Evolutionary conservation across 2,113 vertebrate genomes (phyloP).

Genomic region (Heterochromis multidens): DNA sequence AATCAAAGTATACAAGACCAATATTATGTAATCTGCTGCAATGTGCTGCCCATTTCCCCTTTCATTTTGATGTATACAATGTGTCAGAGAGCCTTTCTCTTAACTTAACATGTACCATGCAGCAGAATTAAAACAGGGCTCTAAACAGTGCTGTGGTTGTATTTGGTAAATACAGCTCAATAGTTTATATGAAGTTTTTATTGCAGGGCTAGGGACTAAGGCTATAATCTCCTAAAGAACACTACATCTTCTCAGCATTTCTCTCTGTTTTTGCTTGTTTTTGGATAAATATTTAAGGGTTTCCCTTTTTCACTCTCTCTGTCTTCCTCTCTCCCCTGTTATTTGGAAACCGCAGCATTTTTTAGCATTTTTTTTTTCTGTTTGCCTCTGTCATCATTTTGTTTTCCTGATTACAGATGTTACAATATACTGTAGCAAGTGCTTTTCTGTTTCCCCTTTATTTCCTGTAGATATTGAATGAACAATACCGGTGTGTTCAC

Average conservation of each 20-base stretch:
- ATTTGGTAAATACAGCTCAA: constrained; percentile 43
- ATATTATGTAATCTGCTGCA: constrained; percentile 40
- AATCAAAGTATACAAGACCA: constrained; percentile 42
- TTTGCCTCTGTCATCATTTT: constrained; percentile 6
- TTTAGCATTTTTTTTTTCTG: background rate
- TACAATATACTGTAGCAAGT: constrained; percentile 1
- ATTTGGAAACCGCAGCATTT: constrained; percentile 32
- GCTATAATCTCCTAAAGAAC: constrained; percentile 36
- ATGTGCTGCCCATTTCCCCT: constrained; percentile 26
- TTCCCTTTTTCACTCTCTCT: background rate
- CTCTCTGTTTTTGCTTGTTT: constrained; percentile 4
- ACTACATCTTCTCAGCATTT: constrained; percentile 5
- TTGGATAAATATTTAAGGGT: constrained; percentile 12
- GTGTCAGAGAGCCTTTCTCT: constrained; percentile 32
- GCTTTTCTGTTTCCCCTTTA: background rate
- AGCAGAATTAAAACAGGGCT: constrained; percentile 1
- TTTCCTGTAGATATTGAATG: background rate
- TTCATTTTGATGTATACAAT: constrained; percentile 45
- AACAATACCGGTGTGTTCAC: background rate
- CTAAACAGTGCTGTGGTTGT: constrained; percentile 39
- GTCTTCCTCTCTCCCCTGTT: constrained; percentile 25
- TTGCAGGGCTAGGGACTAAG: constrained; percentile 22
- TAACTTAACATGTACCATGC: constrained; percentile 17
- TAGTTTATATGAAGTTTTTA: constrained; percentile 51
- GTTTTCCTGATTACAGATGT: constrained; percentile 33